These are phyloP conservation scores for Choloepus didactylus DNA, from an alignment of 2,797 vertebrate genomes.

Conservation along the genomic window DNA sequence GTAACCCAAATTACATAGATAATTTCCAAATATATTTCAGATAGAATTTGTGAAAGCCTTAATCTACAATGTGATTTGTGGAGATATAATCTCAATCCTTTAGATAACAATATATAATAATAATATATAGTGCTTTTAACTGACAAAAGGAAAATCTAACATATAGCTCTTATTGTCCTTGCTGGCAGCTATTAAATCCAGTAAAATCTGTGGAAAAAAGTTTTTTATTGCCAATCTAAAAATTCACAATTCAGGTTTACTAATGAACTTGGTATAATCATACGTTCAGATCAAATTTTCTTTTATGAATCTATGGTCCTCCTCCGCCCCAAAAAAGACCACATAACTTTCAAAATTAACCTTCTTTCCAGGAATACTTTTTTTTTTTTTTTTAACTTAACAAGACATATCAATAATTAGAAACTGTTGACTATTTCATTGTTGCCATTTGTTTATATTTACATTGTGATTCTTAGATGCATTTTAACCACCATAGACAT, in stretches of 20 bases:
- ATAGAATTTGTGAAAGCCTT: constrained; percentile 34
- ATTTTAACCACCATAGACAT: background rate
- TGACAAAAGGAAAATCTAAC: background rate
- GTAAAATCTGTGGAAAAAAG: background rate
- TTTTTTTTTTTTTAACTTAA: constrained; percentile 19
- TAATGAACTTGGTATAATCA: background rate
- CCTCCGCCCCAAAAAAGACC: background rate
- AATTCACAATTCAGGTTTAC: background rate
- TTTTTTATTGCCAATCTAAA: background rate
- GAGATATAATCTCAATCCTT: constrained; percentile 5
- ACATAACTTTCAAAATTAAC: background rate
- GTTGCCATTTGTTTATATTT: background rate
- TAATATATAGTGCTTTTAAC: background rate
- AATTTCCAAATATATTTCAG: constrained; percentile 47
- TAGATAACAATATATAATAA: background rate
- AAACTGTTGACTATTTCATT: background rate
- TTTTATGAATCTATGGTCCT: background rate
- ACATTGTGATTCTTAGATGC: background rate
- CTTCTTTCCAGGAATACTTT: background rate
- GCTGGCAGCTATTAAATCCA: background rate
- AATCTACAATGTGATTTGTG: background rate
- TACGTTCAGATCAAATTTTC: background rate
- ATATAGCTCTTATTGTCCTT: background rate
- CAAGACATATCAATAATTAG: background rate
- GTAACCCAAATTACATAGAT: background rate